These are phyloP conservation scores for Valencia hispanica DNA, from an alignment of 2,797 vertebrate genomes.

Conservation along the genomic window DNA sequence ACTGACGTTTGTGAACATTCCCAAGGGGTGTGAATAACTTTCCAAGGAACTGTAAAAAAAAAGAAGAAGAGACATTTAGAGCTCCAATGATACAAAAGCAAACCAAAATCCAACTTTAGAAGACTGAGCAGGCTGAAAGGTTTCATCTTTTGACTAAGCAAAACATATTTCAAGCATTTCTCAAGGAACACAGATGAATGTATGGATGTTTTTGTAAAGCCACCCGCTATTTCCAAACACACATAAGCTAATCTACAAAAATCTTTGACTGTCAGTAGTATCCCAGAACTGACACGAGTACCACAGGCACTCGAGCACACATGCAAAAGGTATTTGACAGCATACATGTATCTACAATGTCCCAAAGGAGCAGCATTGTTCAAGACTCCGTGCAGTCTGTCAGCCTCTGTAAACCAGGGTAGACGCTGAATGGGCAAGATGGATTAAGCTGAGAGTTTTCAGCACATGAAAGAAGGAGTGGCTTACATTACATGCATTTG, in stretches of 20 bases:
- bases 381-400: conserved; percentile 13
- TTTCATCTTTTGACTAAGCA: neutral
- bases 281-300: conserved; percentile 1
- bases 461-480: conserved; percentile 29
- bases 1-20: too few species aligned
- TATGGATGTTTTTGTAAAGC: neutral
- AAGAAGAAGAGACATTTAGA: too few species aligned
- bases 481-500: conserved; percentile 15
- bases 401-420: conserved; percentile 12
- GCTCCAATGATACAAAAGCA: neutral
- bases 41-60: too few species aligned
- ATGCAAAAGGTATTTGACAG: conserved; percentile 26
- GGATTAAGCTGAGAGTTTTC: conserved; percentile 9
- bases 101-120: neutral
- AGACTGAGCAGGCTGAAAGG: neutral
- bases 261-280: conserved; percentile 6
- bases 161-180: neutral
- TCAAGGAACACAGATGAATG: neutral
- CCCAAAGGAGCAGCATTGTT: conserved; percentile 26
- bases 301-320: conserved; percentile 16
- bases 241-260: neutral
- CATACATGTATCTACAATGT: conserved; percentile 26
- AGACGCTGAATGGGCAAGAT: conserved; percentile 14
- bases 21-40: too few species aligned
- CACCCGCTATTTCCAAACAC: neutral